These are phyloP conservation scores for Rhynchotus rufescens DNA, from an alignment of 2,797 vertebrate genomes.

Conservation along the genomic window DNA sequence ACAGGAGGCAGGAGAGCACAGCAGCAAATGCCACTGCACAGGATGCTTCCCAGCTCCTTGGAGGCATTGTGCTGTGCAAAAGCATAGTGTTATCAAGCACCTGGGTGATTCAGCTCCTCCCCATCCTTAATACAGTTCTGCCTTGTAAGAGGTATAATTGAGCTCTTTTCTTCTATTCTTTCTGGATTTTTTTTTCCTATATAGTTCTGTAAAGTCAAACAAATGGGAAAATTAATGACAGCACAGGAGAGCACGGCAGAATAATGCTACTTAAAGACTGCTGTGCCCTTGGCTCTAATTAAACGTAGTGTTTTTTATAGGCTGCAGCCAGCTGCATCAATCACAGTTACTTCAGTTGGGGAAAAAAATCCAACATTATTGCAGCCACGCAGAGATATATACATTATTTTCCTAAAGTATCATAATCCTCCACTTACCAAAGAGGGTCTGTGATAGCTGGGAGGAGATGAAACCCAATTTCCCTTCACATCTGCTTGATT, in stretches of 20 bases:
- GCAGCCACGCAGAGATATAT: slow-evolving; percentile 20
- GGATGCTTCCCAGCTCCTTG: background rate
- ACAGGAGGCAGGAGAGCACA: slow-evolving; percentile 4
- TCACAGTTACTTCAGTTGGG: slow-evolving; percentile 58
- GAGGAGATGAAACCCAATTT: slow-evolving; percentile 50
- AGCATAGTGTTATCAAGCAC: background rate
- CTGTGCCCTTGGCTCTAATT: slow-evolving; percentile 65
- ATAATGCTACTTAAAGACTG: slow-evolving; percentile 54
- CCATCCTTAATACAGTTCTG: background rate
- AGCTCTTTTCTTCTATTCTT: background rate
- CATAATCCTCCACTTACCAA: slow-evolving; percentile 66
- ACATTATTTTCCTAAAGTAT: slow-evolving; percentile 57
- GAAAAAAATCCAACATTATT: slow-evolving; percentile 57
- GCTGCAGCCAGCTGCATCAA: slow-evolving; percentile 67
- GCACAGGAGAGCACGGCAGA: slow-evolving; percentile 37
- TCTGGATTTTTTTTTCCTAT: background rate
- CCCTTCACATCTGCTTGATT: slow-evolving; percentile 36
- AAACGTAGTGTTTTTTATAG: slow-evolving; percentile 50
- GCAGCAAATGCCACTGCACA: slow-evolving; percentile 31
- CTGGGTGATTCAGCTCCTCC: slow-evolving; percentile 20
- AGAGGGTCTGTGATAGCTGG: slow-evolving; percentile 46
- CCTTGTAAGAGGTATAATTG: slow-evolving; percentile 37
- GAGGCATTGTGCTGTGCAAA: background rate
- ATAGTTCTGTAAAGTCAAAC: slow-evolving; percentile 46
- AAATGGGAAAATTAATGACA: slow-evolving; percentile 68